phyloP scores from a whole-genome alignment of 2,888 invertebrate genomes.

The Masnerella sp. region DNA sequence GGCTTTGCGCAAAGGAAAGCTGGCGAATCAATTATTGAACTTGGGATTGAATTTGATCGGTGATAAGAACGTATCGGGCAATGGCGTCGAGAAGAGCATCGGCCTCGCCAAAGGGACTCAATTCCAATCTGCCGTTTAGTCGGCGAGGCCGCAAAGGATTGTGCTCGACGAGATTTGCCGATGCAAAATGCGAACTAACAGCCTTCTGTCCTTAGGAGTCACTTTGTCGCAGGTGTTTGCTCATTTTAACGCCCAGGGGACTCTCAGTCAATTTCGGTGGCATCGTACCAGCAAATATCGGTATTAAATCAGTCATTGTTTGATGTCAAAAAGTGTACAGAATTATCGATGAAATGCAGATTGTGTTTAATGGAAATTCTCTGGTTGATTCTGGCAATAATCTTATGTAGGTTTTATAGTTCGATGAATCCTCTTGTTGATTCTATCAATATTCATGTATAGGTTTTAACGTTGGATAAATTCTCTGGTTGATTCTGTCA shows the following conservation, averaged over 20 bases:
- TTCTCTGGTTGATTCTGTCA: no score
- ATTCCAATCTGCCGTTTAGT: slow-evolving; percentile 27
- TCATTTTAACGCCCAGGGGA: slow-evolving; percentile 7
- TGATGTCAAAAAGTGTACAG: not conserved
- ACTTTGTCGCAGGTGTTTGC: slow-evolving; percentile 25
- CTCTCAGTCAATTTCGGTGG: not conserved
- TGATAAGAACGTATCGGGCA: slow-evolving; percentile 16
- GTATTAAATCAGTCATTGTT: no score
- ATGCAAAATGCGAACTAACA: slow-evolving; percentile 23
- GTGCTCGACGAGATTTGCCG: slow-evolving; percentile 6
- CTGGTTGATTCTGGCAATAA: no score
- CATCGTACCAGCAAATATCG: not conserved
- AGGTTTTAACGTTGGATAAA: no score
- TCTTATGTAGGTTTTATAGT: no score
- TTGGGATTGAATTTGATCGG: slow-evolving; percentile 33
- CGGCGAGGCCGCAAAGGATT: slow-evolving; percentile 26
- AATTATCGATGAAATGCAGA: no score
- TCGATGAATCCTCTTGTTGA: no score
- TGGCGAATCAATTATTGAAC: slow-evolving; percentile 35
- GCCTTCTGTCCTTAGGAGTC: slow-evolving; percentile 15
- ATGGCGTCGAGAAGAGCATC: not conserved
- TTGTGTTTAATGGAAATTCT: no score
- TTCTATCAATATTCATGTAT: no score
- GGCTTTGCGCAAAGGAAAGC: slow-evolving; percentile 6
- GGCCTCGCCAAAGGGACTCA: slow-evolving; percentile 17